Evolutionary conservation across 2,888 invertebrate genomes (phyloP).

Genomic region (Sinohyriopsis cumingii): DNA sequence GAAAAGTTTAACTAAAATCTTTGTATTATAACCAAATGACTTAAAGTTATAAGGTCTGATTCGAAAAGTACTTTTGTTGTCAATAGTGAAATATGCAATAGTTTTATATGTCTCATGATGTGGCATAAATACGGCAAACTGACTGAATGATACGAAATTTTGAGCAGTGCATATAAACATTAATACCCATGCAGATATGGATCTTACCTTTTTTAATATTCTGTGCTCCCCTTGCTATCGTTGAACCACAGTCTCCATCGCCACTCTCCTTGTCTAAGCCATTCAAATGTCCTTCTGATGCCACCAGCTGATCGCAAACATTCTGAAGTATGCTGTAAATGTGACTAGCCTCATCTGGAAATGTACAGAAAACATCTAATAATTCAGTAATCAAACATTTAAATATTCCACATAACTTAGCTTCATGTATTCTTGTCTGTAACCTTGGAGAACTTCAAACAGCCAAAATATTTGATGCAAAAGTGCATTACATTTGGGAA

Average conservation of each 20-base stretch:
- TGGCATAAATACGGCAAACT: no score
- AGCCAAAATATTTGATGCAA: no score
- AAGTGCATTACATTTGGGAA: no score
- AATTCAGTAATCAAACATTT: background rate
- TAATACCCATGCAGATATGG: no score
- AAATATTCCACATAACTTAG: background rate
- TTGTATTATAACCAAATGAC: no score
- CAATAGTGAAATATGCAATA: no score
- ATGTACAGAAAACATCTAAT: background rate
- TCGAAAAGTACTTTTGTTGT: no score
- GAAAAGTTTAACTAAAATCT: no score
- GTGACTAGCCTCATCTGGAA: slow-evolving; percentile 36
- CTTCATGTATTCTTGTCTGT: background rate
- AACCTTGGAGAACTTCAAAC: background rate
- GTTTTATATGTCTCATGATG: no score
- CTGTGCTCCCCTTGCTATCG: slow-evolving; percentile 77
- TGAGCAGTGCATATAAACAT: no score
- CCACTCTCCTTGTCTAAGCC: slow-evolving; percentile 81
- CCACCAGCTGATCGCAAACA: slow-evolving; percentile 75
- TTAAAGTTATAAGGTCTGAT: no score
- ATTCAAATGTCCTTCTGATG: slow-evolving; percentile 77
- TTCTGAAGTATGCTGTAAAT: slow-evolving; percentile 47
- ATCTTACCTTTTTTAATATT: slow-evolving; percentile 53
- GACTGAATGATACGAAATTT: no score
- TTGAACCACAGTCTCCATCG: slow-evolving; percentile 85